Evolutionary conservation across 2,888 invertebrate species (phyloP).

Genomic region (Byasa hedistus): DNA sequence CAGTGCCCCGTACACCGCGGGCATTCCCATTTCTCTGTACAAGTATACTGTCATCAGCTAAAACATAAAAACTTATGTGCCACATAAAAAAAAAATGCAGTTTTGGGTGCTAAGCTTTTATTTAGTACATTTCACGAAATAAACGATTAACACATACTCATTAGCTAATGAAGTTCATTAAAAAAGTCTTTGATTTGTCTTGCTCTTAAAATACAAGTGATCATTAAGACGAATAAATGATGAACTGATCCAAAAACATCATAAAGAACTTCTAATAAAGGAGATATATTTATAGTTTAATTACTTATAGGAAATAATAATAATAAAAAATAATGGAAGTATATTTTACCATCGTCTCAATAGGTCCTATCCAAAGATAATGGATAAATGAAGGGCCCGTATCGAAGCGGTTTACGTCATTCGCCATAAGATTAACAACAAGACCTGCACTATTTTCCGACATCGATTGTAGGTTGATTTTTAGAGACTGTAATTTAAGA

Average conservation of each 20-base stretch:
- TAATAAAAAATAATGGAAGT: background rate
- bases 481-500: slow-evolving; percentile 55
- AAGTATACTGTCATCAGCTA: slow-evolving; percentile 75
- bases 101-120: background rate
- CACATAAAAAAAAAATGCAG: background rate
- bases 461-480: slow-evolving; percentile 67
- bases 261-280: too few species aligned
- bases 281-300: too few species aligned
- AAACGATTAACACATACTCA: background rate
- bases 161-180: background rate
- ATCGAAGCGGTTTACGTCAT: slow-evolving; percentile 88
- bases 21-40: slow-evolving; percentile 74
- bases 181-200: background rate
- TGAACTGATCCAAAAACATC: background rate
- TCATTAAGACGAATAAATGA: background rate
- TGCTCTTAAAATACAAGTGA: background rate
- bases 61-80: slow-evolving; percentile 28
- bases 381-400: slow-evolving; percentile 84
- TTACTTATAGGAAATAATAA: background rate
- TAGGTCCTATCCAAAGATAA: slow-evolving; percentile 87
- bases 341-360: slow-evolving; percentile 80
- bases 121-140: background rate
- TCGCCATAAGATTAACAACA: slow-evolving; percentile 83
- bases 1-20: slow-evolving; percentile 75
- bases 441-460: slow-evolving; percentile 69